A percentile compares a stretch with the other conserved stretches of the same genome.
Conservation (phyloP, 2,113 vertebrate genomes). For the Oenanthe melanoleuca region DNA sequence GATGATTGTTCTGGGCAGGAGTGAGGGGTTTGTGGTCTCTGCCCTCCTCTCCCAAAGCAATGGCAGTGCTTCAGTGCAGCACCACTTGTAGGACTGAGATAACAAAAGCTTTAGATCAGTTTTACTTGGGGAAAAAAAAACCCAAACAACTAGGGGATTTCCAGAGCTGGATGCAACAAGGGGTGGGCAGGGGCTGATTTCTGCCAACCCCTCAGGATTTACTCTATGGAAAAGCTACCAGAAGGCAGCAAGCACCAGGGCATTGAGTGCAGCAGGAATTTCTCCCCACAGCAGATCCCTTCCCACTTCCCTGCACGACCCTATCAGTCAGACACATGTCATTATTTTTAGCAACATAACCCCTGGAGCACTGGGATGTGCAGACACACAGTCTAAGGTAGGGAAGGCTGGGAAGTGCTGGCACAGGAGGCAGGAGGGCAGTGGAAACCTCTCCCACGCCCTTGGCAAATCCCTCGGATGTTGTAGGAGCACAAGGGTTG, state of each 20-base stretch:
- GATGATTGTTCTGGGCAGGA: background rate
- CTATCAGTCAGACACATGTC: background rate
- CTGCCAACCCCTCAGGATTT: background rate
- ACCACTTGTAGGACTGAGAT: background rate
- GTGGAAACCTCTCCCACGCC: background rate
- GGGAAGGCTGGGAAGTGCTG: background rate
- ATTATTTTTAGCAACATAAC: conserved; percentile 51
- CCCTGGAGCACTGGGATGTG: background rate
- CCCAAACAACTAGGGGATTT: background rate
- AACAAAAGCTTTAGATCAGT: background rate
- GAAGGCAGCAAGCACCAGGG: background rate
- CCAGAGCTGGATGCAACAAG: background rate
- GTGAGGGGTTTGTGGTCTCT: rapidly evolving
- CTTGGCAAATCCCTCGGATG: background rate
- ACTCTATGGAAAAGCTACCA: background rate
- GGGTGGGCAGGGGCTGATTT: background rate
- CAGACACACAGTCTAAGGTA: background rate
- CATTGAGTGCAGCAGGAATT: background rate
- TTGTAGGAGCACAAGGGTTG: rapidly evolving
- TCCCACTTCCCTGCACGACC: background rate
- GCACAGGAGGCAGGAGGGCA: background rate
- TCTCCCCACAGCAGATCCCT: background rate
- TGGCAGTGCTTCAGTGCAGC: background rate
- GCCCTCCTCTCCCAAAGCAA: background rate
- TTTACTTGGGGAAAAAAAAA: background rate